Evolutionary conservation across 1,140 invertebrate genomes (phyloP).

Genomic region (Drosophila triauraria): DNA sequence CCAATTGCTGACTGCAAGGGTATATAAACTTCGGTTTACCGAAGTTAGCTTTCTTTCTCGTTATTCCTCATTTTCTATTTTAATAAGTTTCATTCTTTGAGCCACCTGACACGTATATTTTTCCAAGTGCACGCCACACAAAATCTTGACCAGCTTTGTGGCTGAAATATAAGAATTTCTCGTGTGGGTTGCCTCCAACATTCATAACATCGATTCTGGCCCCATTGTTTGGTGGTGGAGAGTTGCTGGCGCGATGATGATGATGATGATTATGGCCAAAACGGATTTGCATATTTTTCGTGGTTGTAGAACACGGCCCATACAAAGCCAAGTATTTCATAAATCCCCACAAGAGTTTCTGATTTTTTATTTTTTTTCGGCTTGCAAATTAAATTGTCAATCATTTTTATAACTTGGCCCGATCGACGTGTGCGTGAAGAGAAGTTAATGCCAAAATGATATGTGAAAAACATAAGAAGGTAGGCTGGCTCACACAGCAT

Average conservation of each 20-base stretch:
- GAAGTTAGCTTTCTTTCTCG: too few species aligned
- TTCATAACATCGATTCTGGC: conserved; percentile 42
- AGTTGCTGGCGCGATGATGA: conserved; percentile 29
- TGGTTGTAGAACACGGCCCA: conserved; percentile 49
- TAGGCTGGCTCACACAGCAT: conserved; percentile 21
- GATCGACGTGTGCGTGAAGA: conserved; percentile 63
- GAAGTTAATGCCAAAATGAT: conserved; percentile 80
- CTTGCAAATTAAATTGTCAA: conserved; percentile 84
- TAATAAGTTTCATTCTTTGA: fast-evolving
- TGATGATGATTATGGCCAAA: conserved; percentile 67
- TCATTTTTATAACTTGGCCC: conserved; percentile 79
- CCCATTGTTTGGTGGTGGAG: conserved; percentile 41
- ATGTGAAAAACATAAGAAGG: conserved; percentile 62
- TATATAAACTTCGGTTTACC: too few species aligned
- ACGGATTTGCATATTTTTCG: conserved; percentile 76
- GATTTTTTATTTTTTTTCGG: conserved; percentile 32
- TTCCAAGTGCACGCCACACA: conserved; percentile 21
- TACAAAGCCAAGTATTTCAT: conserved; percentile 69
- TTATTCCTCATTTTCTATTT: too few species aligned
- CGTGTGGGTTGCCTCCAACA: conserved; percentile 44
- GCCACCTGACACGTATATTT: conserved; percentile 3
- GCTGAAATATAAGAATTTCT: conserved; percentile 44
- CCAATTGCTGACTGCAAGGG: too few species aligned
- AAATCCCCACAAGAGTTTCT: conserved; percentile 71
- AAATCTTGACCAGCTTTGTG: conserved; percentile 29